phyloP scores from a whole-genome alignment of 2,888 invertebrate species.

The Yponomeuta plumbellus region DNA sequence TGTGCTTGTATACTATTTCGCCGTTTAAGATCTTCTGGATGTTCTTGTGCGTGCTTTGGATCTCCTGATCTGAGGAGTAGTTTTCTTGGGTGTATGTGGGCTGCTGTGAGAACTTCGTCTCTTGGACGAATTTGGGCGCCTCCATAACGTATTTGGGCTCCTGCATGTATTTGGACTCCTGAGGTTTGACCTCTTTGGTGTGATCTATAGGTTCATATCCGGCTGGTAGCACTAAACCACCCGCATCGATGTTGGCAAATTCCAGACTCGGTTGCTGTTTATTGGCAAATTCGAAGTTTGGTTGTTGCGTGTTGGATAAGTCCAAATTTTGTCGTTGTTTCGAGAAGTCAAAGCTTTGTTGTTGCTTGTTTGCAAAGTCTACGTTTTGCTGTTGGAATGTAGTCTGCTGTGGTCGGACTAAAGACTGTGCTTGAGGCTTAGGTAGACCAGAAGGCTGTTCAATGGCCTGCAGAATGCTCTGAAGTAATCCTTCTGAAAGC shows the following conservation, averaged over 20 bases:
- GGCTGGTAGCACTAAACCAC: conserved; percentile 55
- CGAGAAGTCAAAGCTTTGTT: conserved; percentile 27
- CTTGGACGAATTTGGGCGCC: not conserved
- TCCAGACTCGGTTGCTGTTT: conserved; percentile 27
- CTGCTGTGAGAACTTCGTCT: conserved; percentile 23
- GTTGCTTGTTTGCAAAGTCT: conserved; percentile 15
- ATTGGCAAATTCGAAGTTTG: conserved; percentile 29
- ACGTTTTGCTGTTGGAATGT: conserved; percentile 16
- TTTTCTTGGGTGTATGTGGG: conserved; percentile 18
- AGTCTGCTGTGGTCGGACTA: not conserved
- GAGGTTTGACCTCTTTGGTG: conserved; percentile 32
- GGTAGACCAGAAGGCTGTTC: conserved; percentile 78
- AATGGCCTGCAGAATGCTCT: conserved; percentile 88
- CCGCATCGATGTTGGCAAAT: conserved; percentile 34
- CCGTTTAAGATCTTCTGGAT: conserved; percentile 34
- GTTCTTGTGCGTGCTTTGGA: conserved; percentile 41
- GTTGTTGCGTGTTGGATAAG: conserved; percentile 24
- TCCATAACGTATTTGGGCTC: conserved; percentile 22
- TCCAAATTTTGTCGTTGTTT: conserved; percentile 29
- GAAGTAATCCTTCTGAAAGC: conserved; percentile 85
- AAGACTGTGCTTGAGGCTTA: not conserved
- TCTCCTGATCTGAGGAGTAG: conserved; percentile 38
- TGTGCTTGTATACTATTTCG: conserved; percentile 36
- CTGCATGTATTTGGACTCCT: conserved; percentile 10
- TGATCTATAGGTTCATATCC: conserved; percentile 63